Conservation (phyloP, 2,797 vertebrate species). For the Spondyliosoma cantharus region DNA sequence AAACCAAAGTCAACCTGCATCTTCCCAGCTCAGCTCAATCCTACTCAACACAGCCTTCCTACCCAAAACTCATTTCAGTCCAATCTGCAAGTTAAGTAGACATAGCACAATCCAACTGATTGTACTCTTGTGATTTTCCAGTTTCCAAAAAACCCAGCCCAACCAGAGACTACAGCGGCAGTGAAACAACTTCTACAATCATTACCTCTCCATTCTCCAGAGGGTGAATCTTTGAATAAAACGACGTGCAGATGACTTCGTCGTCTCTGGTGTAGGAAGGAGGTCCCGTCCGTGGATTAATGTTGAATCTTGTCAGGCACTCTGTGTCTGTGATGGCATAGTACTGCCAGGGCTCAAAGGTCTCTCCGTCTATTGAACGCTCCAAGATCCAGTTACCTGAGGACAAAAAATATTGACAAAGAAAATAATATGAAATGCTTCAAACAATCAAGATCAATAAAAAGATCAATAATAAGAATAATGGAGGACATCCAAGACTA, state of each 20-base stretch:
- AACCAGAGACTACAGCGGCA: not conserved
- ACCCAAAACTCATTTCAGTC: not conserved
- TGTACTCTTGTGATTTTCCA: too few relatives aligned
- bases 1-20: not conserved
- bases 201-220: conserved; percentile 98
- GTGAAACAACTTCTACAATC: not conserved
- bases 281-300: conserved; percentile 88
- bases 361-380: conserved; percentile 90
- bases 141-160: not conserved
- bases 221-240: conserved; percentile 96
- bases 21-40: not conserved
- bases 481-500: conserved; percentile 31
- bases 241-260: conserved; percentile 97
- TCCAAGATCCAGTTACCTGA: conserved; percentile 95
- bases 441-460: conserved; percentile 8
- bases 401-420: conserved; percentile 16
- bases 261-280: conserved; percentile 92
- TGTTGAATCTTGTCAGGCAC: conserved; percentile 92
- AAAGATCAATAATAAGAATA: conserved; percentile 56
- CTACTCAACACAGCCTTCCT: not conserved
- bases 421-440: conserved; percentile 47
- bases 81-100: not conserved
- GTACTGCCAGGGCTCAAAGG: conserved; percentile 95
- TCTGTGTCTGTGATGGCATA: conserved; percentile 95
- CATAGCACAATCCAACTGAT: not conserved